phyloP scores from a whole-genome alignment of 2,797 vertebrate species.

The Champsocephalus esox region DNA sequence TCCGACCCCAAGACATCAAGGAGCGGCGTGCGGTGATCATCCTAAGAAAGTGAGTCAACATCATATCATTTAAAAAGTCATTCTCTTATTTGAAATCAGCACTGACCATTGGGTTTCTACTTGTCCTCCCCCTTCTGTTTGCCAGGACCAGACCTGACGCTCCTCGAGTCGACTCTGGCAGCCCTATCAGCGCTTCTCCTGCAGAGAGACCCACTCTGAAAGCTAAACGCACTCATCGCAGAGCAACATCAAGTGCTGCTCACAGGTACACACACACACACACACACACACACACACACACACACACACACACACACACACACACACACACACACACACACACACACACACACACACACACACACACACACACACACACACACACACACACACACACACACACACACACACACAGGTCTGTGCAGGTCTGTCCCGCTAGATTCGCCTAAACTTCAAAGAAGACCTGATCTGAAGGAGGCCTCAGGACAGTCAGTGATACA shows the following conservation, averaged over 20 bases:
- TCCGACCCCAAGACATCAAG: constrained; percentile 98
- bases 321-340: constrained; percentile 16
- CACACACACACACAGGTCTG: not conserved
- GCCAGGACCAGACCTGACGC: constrained; percentile 95
- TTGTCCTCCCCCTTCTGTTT: constrained; percentile 3
- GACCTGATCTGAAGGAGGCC: not conserved
- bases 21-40: constrained; percentile 97
- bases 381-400: constrained; percentile 53
- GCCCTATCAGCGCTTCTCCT: constrained; percentile 82
- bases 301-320: constrained; percentile 24
- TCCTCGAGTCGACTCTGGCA: constrained; percentile 91
- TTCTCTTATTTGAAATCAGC: not conserved
- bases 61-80: not conserved
- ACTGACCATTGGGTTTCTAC: not conserved
- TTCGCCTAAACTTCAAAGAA: not conserved
- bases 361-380: constrained; percentile 43
- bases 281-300: constrained; percentile 38
- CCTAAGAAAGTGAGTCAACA: constrained; percentile 93
- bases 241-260: constrained; percentile 94
- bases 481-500: not conserved
- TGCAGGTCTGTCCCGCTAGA: not conserved
- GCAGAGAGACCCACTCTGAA: constrained; percentile 90
- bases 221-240: constrained; percentile 95
- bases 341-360: constrained; percentile 44
- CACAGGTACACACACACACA: constrained; percentile 89